phyloP scores from a whole-genome alignment of 2,113 vertebrate genomes.

The Corythornis madagascariensis region DNA sequence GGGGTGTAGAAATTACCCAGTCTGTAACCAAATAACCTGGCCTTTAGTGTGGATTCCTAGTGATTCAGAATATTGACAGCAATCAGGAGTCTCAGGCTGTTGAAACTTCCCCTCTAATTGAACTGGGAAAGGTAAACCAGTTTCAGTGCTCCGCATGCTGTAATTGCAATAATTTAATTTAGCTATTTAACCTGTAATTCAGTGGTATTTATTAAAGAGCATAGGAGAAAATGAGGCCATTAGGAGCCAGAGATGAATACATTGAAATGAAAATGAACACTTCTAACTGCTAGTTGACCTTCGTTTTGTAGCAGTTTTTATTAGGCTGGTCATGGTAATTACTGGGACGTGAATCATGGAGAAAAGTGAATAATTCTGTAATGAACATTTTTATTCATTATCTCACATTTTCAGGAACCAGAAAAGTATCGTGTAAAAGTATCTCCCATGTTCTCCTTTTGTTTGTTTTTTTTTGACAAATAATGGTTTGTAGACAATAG shows the following conservation, averaged over 20 bases:
- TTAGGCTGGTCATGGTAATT: conserved; percentile 96
- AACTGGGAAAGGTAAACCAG: conserved; percentile 90
- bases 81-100: conserved; percentile 81
- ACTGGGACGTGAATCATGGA: conserved; percentile 92
- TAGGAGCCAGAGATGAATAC: conserved; percentile 98
- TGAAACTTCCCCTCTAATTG: conserved; percentile 88
- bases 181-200: conserved; percentile 99
- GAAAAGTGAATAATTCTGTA: conserved; percentile 94
- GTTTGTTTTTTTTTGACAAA: conserved; percentile 74
- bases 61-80: conserved; percentile 80
- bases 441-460: conserved; percentile 38
- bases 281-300: conserved; percentile 99
- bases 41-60: conserved; percentile 44
- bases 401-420: conserved; percentile 81
- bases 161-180: conserved; percentile 99
- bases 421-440: conserved; percentile 59
- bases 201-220: conserved; percentile 99
- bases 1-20: conserved; percentile 22
- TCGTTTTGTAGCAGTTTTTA: conserved; percentile 95
- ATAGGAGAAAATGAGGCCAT: conserved; percentile 98
- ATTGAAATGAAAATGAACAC: conserved; percentile 99
- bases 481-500: conserved; percentile 74
- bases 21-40: conserved; percentile 63
- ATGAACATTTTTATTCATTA: conserved; percentile 97
- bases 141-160: conserved; percentile 83